Evolutionary conservation across 64 coral and sea anemone genomes (phyloP), one percentile per base, ranked within the genome.

Genomic region (Pocillopora verrucosa): DNA sequence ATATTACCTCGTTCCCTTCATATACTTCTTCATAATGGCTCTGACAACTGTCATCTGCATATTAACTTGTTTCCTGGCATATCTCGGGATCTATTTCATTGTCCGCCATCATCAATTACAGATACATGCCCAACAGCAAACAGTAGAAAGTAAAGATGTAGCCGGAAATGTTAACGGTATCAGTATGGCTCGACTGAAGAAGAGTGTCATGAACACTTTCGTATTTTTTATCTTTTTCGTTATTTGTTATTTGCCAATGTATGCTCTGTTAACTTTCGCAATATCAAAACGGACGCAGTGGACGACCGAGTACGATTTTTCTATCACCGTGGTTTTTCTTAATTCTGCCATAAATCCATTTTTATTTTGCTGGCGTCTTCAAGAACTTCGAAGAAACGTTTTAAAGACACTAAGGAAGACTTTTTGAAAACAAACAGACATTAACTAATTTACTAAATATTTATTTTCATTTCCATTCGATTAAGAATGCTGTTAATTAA

Each of bases 271-370:
- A 51, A 51, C 41, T 51, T 51, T 51, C 41, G 41, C 41, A 51
- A 7, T 51, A 0, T 51, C 41, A 51, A 51, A 51, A 51, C 41
- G 7, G 41, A 0, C 41, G 67, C 10, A 70, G 10, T 70, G 67
- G 67, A 70, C 5, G 2, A 70, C 5, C 5, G 19, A 6, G 67
- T 70, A 24, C 20, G 25, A 70, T 25, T 70, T 70, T 70, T 20
- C 67, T 1, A 70, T 25, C 19, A 89, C 87, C 11, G 45, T 74
- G 9, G 69, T 89, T 14, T 77, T 89, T 17, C 34, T 89, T 24
- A 89, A 89, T 59, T 89, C 87, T 19, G 65, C 77, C 58, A 60
- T 79, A 76, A 89, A 89, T 45, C 87, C 87, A 22, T 6, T 89
- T 1, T 41, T 89, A 2, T 89, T 64, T 30, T 89, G 87, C 59